Conservation (phyloP, 2,888 invertebrate species). For the Protophormia terraenovae region DNA sequence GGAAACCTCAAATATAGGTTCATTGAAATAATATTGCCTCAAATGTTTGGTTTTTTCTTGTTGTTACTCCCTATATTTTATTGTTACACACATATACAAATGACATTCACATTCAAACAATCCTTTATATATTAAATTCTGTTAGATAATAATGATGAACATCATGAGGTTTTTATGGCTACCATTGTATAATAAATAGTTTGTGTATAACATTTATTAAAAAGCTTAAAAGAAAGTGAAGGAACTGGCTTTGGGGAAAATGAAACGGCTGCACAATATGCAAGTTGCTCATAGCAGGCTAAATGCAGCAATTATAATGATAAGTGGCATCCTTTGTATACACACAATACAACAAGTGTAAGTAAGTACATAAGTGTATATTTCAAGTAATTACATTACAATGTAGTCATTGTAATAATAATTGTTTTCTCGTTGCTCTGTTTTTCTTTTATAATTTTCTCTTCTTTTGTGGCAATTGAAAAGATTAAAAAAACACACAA, state of each 20-base stretch:
- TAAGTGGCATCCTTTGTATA: conserved; percentile 14
- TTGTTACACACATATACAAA: neutral
- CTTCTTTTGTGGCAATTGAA: neutral
- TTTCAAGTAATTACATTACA: conserved; percentile 43
- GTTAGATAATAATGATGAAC: conserved; percentile 7
- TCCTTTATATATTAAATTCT: neutral
- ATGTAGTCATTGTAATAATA: conserved; percentile 21
- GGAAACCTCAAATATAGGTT: conserved; percentile 67
- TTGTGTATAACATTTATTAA: conserved; percentile 16
- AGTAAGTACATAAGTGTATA: neutral
- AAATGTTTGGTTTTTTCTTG: conserved; percentile 48
- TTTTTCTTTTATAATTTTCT: neutral
- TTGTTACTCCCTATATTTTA: conserved; percentile 11
- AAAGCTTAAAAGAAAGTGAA: neutral
- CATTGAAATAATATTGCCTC: conserved; percentile 64
- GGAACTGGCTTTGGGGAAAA: neutral
- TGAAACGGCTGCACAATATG: neutral
- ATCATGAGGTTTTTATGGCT: conserved; percentile 41
- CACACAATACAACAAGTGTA: neutral
- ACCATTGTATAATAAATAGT: conserved; percentile 25
- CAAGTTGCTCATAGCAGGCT: neutral
- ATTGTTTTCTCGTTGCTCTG: conserved; percentile 27
- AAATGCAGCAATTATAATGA: conserved; percentile 14
- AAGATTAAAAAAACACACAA: neutral
- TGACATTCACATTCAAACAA: neutral